Evolutionary conservation across 23 tunicate genomes (phyloP), one percentile per base, ranked within the genome.

Genomic region (Botrylloides violaceus): DNA sequence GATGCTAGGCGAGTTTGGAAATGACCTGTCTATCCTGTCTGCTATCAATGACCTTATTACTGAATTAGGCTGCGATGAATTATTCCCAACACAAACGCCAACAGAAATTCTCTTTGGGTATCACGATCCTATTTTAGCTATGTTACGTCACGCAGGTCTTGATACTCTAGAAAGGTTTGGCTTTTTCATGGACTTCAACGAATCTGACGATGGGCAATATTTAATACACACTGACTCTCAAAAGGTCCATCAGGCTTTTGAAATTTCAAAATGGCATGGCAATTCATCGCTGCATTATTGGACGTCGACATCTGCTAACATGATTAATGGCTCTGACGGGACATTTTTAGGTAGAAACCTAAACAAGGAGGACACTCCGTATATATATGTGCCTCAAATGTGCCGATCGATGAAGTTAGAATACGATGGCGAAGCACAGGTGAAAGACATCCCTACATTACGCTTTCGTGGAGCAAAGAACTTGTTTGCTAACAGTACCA

Each of bases 251-350:
- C 31, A 78, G 2, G 80, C 79, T 5, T 77, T 78, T 31, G 9
- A 65, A 9, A 43, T 90, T 20, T 27, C 78, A 21, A 75, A 61
- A 32, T 90, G 90, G 90, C 82, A 90, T 36, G 85, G 90, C 9
- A 49, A 73, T 3, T 35, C 66, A 62, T 79, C 36, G 36, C 58
- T 68, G 6, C 5, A 64, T 25, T 90, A 48, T 34, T 90, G 97
- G 97, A 47, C 85, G 21, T 72, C 91, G 2, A 58, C 66, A 27
- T 20, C 58, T 5, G 81, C 90, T 4, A 90, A 90, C 57, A 90
- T 90, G 97, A 79, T 90, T 4, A 90, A 90, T 70, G 97, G 97
- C 0, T 35, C 74, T 20, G 97, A 90, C 66, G 97, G 97, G 3
- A 63, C 81, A 3, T 90, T 83, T 79, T 71, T 83, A 75, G 37